These are phyloP conservation scores for Psittacula echo DNA, from an alignment of 2,797 vertebrate genomes.

Conservation along the genomic window DNA sequence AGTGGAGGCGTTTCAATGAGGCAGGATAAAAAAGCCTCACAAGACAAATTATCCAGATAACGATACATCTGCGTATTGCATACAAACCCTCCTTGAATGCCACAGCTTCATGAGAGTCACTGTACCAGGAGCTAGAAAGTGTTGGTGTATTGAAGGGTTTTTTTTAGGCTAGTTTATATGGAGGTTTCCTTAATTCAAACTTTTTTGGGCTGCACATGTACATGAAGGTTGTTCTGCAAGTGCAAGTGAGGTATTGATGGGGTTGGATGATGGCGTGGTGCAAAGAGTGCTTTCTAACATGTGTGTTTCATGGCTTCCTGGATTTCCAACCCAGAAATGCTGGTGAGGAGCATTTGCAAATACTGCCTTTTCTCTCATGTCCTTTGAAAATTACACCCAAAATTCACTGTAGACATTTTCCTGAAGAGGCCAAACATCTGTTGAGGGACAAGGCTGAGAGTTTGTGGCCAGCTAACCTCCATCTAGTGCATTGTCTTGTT, in stretches of 20 bases:
- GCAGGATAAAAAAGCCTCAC: neutral
- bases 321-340: neutral
- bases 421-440: neutral
- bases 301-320: rapidly evolving
- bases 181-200: neutral
- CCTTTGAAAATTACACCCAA: neutral
- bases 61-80: neutral
- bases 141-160: rapidly evolving
- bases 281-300: rapidly evolving
- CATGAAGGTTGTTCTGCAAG: neutral
- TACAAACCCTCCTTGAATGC: neutral
- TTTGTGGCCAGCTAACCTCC: neutral
- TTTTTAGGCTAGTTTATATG: neutral
- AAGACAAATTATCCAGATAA: neutral
- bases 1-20: neutral
- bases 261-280: neutral
- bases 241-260: neutral
- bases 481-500: rapidly evolving
- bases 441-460: neutral
- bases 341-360: neutral
- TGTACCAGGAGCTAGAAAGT: neutral
- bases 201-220: rapidly evolving
- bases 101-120: rapidly evolving
- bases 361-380: neutral
- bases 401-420: neutral